phyloP scores from a whole-genome alignment of 1,140 invertebrate species.

The Dendrolimus punctatus region DNA sequence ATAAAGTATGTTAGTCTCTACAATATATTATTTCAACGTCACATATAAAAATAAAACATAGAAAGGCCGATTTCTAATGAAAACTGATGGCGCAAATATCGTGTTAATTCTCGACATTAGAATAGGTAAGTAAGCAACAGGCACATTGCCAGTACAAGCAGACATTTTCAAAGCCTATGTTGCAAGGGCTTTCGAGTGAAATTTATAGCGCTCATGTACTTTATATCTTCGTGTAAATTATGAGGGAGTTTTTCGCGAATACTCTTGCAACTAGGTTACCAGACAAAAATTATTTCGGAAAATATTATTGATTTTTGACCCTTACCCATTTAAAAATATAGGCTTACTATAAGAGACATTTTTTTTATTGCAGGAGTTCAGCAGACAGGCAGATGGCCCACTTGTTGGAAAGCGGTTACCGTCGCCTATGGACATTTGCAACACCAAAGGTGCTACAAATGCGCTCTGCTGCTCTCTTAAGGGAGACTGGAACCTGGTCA shows the following conservation, averaged over 20 bases:
- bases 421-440: no score
- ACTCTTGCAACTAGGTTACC: conserved; percentile 17
- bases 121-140: conserved; percentile 8
- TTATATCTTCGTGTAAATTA: conserved; percentile 22
- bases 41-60: conserved; percentile 3
- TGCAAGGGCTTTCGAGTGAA: conserved; percentile 12
- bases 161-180: conserved; percentile 9
- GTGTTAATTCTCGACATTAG: conserved; percentile 11
- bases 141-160: conserved; percentile 9
- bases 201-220: conserved; percentile 20
- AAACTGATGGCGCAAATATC: conserved; percentile 11
- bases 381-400: no score
- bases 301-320: conserved; percentile 9
- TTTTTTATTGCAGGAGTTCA: no score
- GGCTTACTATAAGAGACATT: no score
- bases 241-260: conserved; percentile 20
- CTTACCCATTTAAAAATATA: no score
- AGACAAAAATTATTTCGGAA: conserved; percentile 7
- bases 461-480: no score
- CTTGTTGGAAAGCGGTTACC: no score
- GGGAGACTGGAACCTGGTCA: no score
- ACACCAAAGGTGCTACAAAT: no score
- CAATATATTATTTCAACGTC: not conserved
- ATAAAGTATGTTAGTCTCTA: not conserved
- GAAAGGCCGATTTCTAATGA: conserved; percentile 10